These are phyloP conservation scores for Phalacrocorax brasilianus DNA, from an alignment of 2,113 vertebrate species.

Conservation along the genomic window DNA sequence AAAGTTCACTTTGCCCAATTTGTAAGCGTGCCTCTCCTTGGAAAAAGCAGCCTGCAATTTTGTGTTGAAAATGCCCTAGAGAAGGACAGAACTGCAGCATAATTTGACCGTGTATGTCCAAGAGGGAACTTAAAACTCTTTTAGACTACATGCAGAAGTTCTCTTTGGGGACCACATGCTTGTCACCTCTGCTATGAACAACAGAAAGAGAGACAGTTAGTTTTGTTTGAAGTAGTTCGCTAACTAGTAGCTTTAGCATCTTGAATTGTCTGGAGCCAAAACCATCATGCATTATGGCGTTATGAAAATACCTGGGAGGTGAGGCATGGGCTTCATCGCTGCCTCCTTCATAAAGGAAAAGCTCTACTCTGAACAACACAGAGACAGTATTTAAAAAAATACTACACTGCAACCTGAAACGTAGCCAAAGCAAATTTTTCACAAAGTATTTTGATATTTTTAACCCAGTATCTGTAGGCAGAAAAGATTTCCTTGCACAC, in stretches of 20 bases:
- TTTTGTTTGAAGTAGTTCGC: not conserved
- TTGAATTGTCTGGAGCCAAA: not conserved
- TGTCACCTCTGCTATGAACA: not conserved
- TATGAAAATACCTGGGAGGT: not conserved
- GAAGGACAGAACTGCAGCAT: not conserved
- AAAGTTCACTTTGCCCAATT: not conserved
- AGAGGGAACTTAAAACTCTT: not conserved
- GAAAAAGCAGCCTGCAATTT: not conserved
- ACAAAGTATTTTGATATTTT: not conserved
- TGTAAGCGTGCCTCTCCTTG: not conserved
- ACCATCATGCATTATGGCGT: rapidly evolving
- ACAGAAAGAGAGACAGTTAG: not conserved
- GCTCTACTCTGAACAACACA: not conserved
- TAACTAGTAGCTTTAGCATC: not conserved
- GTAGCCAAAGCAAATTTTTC: not conserved
- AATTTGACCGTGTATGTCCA: not conserved
- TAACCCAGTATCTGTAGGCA: not conserved
- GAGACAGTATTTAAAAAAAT: not conserved
- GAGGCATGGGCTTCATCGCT: not conserved
- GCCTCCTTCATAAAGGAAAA: not conserved
- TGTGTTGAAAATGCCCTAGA: not conserved
- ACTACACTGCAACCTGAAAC: not conserved
- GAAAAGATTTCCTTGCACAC: not conserved
- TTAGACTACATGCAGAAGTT: not conserved
- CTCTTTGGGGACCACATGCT: not conserved